Base-by-base conservation (phyloP, 2,888 invertebrate species). In the Phaedon cochleariae region DNA sequence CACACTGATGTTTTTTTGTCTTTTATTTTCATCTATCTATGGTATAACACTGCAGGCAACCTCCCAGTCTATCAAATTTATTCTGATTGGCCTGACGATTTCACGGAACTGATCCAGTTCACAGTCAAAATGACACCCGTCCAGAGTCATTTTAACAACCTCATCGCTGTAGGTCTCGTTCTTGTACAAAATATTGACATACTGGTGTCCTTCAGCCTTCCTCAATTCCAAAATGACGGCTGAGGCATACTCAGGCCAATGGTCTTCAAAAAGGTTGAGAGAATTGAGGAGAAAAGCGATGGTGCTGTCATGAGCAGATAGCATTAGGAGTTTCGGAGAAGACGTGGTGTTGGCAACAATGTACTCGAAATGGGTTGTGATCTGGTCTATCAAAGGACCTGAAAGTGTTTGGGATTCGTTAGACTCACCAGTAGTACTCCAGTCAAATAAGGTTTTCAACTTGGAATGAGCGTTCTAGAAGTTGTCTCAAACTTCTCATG, bases 231-330 rank as follows among this genome's bases (percentile, higher is more conserved):
- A 76, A 37, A 93, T 79, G 17, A 94, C 79, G 10, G 89, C 86
- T 0, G 92, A 86, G 0, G 88, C 84, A 68, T 90, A 92, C 0
- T 86, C 85, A 0, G 92, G 92, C 73, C 87, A 87, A 60, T 87
- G 87, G 5, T 84, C 81, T 66, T 90, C 86, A 72, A 86, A 93
- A 22, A 93, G 65, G 15, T 87, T 87, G 4, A 95, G 80, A 0
- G 90, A 86, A 79, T 89, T 89, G 1, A 94, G 84, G 34, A 94
- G 73, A 73, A 86, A 90, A 0, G 89, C 90, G 10, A 95, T 81
- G 0, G 92, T 94, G 1, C 89, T 86, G 77, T 95, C 95, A 76
- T 95, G 95, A 0, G 85, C 92, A 72, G 92, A 92, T 74, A 91
- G 92, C 55, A 93, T 85, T 76, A 88, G 87, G 45, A 92, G 68